phyloP scores from a whole-genome alignment of 2,888 invertebrate species.

The Pollenia angustigena region DNA sequence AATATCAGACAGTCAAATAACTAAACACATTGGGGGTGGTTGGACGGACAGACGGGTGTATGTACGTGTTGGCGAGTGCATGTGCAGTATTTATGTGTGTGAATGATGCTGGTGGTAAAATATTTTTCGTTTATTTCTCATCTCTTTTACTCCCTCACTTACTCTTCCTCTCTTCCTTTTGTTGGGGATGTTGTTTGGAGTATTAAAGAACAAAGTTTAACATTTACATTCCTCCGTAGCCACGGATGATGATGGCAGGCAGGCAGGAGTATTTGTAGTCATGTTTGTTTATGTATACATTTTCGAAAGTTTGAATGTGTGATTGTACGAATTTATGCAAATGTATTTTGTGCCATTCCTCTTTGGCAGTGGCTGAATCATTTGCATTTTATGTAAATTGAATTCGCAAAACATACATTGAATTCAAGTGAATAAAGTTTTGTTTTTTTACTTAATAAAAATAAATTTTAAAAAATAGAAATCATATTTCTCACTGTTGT shows the following conservation, averaged over 20 bases:
- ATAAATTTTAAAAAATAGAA: slow-evolving; percentile 19
- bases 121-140: slow-evolving; percentile 11
- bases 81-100: background rate
- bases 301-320: background rate
- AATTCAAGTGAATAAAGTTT: slow-evolving; percentile 75
- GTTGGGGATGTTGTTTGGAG: slow-evolving; percentile 18
- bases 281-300: background rate
- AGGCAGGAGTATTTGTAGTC: slow-evolving; percentile 36
- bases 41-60: slow-evolving; percentile 9
- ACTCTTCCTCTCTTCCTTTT: background rate
- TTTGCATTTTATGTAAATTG: slow-evolving; percentile 83
- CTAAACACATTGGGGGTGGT: slow-evolving; percentile 33
- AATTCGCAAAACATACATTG: slow-evolving; percentile 76
- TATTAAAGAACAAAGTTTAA: slow-evolving; percentile 35
- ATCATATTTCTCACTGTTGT: slow-evolving; percentile 44
- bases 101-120: slow-evolving; percentile 21
- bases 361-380: slow-evolving; percentile 76
- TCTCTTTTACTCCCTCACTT: background rate
- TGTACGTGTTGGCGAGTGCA: slow-evolving; percentile 34
- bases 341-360: slow-evolving; percentile 10
- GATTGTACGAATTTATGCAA: background rate
- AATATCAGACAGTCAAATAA: slow-evolving; percentile 79
- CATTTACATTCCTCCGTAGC: slow-evolving; percentile 59
- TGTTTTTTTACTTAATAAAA: slow-evolving; percentile 67
- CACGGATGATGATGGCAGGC: slow-evolving; percentile 36